Evolutionary conservation across 2,113 vertebrate genomes (phyloP).

Genomic region (Microcebus murinus): DNA sequence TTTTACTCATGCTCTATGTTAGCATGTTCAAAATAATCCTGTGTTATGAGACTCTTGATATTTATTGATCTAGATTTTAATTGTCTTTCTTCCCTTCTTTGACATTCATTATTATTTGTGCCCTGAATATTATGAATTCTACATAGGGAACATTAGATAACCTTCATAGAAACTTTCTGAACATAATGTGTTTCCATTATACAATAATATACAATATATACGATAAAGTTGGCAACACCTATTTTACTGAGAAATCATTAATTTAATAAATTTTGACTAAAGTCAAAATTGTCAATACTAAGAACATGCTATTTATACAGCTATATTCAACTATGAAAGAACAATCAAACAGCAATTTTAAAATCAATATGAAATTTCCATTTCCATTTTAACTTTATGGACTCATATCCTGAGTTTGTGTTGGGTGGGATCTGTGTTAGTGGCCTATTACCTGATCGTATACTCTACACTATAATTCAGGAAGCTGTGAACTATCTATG

Average conservation of each 20-base stretch:
- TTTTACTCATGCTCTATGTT: constrained; percentile 15
- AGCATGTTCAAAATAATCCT: constrained; percentile 35
- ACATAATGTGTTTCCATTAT: constrained; percentile 47
- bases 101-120: constrained; percentile 15
- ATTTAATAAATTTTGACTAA: not conserved
- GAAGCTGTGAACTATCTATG: constrained; percentile 38
- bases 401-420: constrained; percentile 32
- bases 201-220: not conserved
- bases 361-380: constrained; percentile 65
- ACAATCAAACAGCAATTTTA: constrained; percentile 67
- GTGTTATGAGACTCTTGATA: not conserved
- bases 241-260: constrained; percentile 57
- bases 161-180: not conserved
- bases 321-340: constrained; percentile 45
- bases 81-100: not conserved
- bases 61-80: not conserved
- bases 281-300: constrained; percentile 66
- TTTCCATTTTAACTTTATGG: constrained; percentile 14
- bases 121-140: constrained; percentile 1
- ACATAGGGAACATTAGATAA: not conserved
- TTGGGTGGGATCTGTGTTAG: not conserved
- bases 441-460: constrained; percentile 30
- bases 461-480: constrained; percentile 52
- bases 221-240: constrained; percentile 37
- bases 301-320: constrained; percentile 59